These are phyloP conservation scores for Hirtodrosophila alboralis DNA, from an alignment of 2,888 invertebrate genomes.

Conservation along the genomic window DNA sequence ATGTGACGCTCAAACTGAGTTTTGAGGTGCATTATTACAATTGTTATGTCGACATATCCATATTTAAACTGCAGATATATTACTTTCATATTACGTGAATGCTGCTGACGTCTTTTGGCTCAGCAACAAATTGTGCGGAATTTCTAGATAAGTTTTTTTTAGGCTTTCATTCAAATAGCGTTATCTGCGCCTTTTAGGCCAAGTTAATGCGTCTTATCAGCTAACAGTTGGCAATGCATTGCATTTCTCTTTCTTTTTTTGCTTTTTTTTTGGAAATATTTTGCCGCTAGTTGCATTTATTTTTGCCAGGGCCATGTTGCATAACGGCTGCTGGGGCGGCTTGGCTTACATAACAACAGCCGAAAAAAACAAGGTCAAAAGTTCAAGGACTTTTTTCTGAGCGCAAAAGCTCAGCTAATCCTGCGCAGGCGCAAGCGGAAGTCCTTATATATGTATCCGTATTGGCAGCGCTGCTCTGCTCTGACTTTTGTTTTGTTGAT, in stretches of 20 bases:
- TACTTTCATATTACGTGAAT: no score
- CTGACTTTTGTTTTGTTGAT: conserved; percentile 44
- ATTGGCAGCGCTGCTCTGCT: conserved; percentile 8
- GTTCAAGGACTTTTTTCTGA: conserved; percentile 72
- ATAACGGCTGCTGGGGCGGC: conserved; percentile 33
- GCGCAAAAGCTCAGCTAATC: conserved; percentile 37
- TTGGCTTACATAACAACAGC: conserved; percentile 53
- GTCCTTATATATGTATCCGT: conserved; percentile 6
- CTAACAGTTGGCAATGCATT: conserved; percentile 45
- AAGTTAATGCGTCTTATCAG: conserved; percentile 46
- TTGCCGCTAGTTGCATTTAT: no score
- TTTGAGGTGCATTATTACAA: no score
- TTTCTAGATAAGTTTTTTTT: conserved; percentile 46
- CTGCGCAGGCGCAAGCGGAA: conserved; percentile 47
- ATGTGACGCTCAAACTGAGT: no score
- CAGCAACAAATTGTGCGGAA: conserved; percentile 21
- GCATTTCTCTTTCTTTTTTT: no score
- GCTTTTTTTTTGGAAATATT: no score
- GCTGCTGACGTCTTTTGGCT: conserved; percentile 15
- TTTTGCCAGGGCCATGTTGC: conserved; percentile 21
- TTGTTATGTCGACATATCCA: no score
- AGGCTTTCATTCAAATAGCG: conserved; percentile 26
- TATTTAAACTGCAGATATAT: no score
- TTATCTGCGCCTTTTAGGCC: conserved; percentile 32
- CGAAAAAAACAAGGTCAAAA: conserved; percentile 73